Evolutionary conservation across 2,888 invertebrate species (phyloP), one percentile per base, ranked within the genome.

Genomic region (Parnassius glacialis): DNA sequence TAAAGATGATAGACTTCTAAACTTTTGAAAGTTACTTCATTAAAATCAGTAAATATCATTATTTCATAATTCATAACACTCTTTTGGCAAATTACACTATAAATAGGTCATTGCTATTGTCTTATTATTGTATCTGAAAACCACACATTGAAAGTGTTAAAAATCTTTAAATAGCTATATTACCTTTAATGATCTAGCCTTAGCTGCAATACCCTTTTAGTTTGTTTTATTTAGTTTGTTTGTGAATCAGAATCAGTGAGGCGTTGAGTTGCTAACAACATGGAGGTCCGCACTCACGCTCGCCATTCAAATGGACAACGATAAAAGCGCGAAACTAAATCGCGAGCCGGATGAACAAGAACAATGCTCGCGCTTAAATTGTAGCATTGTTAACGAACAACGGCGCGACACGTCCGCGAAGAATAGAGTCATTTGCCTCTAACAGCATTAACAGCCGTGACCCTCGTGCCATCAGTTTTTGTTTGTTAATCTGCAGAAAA

Each of bases 401-500:
- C 47, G 47, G 76, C 78, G 77, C 78, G 77, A 82, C 82, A 80
- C 81, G 83, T 83, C 69, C 79, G 68, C 76, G 80, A 86, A 90
- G 90, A 90, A 90, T 91, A 80, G 87, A 90, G 81, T 90, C 85
- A 89, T 90, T 90, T 89, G 86, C 86, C 79, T 85, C 75, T 88
- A 90, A 91, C 90, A 87, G 84, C 83, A 84, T 90, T 90, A 90
- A 85, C 78, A 52, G 72, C 74, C 76, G 83, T 87, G 89, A 88
- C 90, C 90, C 90, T 85, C 85, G 83, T 79, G 83, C 84, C 89
- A 85, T 87, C 88, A 89, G 84, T 90, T 91, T 91, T 90, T 91
- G 91, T 91, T 91, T 91, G 90, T 90, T 90, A 91, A 90, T 91
- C 89, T 87, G 85, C 85, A 88, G 88, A 88, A 87, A 87, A 89